A percentile compares a stretch with the other conserved stretches of the same genome.
Evolutionary conservation across 2,113 vertebrate genomes (phyloP).

Genomic region (Heterotilapia buettikoferi): DNA sequence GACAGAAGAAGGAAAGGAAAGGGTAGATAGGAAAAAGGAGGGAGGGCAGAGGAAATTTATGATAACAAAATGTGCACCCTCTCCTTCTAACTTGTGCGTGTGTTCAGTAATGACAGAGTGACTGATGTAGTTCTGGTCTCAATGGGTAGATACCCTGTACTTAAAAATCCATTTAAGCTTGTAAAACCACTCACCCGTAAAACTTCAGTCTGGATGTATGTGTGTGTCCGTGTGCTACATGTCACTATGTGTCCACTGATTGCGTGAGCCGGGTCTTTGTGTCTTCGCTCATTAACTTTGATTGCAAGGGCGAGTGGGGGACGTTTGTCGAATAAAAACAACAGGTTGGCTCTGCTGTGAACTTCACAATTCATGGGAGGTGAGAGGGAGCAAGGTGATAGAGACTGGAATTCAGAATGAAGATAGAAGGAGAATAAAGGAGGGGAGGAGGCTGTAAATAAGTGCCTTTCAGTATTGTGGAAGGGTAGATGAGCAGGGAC

Average conservation of each 20-base stretch:
- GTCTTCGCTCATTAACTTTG: constrained; percentile 48
- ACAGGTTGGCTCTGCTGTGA: constrained; percentile 17
- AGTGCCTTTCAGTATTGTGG: constrained; percentile 32
- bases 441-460: constrained; percentile 24
- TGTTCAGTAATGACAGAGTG: constrained; percentile 42
- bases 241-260: constrained; percentile 35
- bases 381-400: background rate
- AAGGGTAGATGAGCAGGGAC: constrained; percentile 16
- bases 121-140: constrained; percentile 43
- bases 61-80: background rate
- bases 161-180: constrained; percentile 57
- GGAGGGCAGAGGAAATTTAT: constrained; percentile 1
- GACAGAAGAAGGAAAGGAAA: background rate
- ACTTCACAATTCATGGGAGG: constrained; percentile 22
- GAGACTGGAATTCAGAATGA: background rate
- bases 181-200: constrained; percentile 45
- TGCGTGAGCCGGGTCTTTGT: background rate
- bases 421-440: background rate
- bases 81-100: background rate
- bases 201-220: constrained; percentile 7
- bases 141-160: constrained; percentile 42
- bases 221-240: background rate
- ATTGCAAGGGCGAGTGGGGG: constrained; percentile 34
- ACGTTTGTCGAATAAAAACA: constrained; percentile 13
- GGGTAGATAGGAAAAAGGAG: background rate